These are phyloP conservation scores for Lepidocyrtinus sp. DNA, from an alignment of 2,888 invertebrate genomes.

Conservation along the genomic window DNA sequence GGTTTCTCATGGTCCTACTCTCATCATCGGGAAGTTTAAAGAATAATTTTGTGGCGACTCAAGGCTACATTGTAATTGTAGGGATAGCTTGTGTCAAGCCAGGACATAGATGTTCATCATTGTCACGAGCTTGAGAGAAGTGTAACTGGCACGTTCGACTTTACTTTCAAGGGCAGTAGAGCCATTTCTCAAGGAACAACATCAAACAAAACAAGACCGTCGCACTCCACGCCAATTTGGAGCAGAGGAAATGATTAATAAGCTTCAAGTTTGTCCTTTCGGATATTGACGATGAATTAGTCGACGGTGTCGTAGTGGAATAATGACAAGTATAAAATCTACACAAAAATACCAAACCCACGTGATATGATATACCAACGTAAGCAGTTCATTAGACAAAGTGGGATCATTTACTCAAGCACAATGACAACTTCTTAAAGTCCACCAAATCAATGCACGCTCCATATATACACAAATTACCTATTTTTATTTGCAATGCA, in stretches of 20 bases:
- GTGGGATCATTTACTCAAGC: neutral
- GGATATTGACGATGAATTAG: too few relatives aligned
- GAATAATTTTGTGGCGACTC: neutral
- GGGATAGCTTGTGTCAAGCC: neutral
- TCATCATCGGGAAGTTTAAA: neutral
- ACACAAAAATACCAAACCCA: neutral
- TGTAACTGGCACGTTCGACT: constrained; percentile 14
- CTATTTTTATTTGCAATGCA: neutral
- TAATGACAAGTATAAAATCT: neutral
- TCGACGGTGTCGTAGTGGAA: too few relatives aligned
- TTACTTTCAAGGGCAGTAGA: constrained; percentile 2
- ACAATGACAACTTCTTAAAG: neutral
- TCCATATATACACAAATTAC: neutral
- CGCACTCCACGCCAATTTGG: constrained; percentile 1
- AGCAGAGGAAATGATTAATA: neutral
- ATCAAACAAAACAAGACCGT: neutral
- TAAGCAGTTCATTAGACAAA: neutral
- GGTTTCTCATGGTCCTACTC: neutral
- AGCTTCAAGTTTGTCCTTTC: too few relatives aligned
- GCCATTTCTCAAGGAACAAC: constrained; percentile 3
- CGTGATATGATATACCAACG: neutral
- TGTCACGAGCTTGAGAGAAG: neutral
- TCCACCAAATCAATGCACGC: neutral
- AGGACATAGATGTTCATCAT: neutral
- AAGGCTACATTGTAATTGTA: neutral